A percentile compares a stretch with the other conserved stretches of the same genome.
These are phyloP conservation scores for Gymnothorax reevesii DNA, from an alignment of 2,797 vertebrate genomes.

Conservation along the genomic window DNA sequence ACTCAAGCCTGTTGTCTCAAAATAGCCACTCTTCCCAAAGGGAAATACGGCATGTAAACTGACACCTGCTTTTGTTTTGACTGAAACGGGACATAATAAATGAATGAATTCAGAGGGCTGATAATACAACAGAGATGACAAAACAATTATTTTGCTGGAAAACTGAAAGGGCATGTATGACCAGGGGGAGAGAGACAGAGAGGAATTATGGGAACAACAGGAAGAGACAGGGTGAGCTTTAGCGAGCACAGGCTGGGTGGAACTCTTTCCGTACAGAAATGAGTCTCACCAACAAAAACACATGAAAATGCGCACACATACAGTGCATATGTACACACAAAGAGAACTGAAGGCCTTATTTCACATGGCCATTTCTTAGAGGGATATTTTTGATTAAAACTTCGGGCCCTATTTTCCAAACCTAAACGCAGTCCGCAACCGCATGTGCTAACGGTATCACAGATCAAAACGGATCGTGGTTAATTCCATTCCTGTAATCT, in stretches of 20 bases:
- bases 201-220: constrained; percentile 27
- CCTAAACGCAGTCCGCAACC: too few relatives aligned
- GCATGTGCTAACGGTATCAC: too few relatives aligned
- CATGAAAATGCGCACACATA: background rate
- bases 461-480: too few relatives aligned
- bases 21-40: constrained; percentile 16
- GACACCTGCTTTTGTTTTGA: constrained; percentile 29
- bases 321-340: background rate
- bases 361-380: too few relatives aligned
- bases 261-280: constrained; percentile 38
- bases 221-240: constrained; percentile 27
- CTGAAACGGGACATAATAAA: constrained; percentile 35
- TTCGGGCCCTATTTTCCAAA: too few relatives aligned
- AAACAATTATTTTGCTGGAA: background rate
- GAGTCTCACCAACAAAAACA: background rate
- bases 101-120: constrained; percentile 33
- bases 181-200: constrained; percentile 25
- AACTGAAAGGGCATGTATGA: background rate
- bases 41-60: constrained; percentile 21
- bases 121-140: constrained; percentile 18
- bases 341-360: too few relatives aligned
- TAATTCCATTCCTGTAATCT: too few relatives aligned
- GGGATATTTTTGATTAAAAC: too few relatives aligned
- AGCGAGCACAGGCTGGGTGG: constrained; percentile 40
- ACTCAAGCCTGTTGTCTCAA: background rate